Evolutionary conservation across 1,140 invertebrate genomes (phyloP).

Genomic region (Zophobas atratus): DNA sequence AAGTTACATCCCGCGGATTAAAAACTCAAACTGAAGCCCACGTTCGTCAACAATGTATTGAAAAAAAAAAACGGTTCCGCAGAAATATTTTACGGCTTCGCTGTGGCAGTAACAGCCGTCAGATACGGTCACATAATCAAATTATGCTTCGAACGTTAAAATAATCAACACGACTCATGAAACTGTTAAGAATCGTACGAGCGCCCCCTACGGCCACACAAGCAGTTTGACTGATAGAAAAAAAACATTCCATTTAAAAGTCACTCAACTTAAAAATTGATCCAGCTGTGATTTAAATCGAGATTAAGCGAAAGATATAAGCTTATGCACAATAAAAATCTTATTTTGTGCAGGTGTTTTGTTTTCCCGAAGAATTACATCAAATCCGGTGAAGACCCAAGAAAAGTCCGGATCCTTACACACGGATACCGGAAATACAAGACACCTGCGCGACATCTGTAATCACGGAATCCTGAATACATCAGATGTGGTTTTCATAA

Average conservation of each 20-base stretch:
- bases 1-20: slow-evolving; percentile 28
- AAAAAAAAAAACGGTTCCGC: slow-evolving; percentile 21
- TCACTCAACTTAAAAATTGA: slow-evolving; percentile 25
- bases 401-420: slow-evolving; percentile 33
- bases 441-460: slow-evolving; percentile 52
- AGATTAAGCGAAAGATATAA: slow-evolving; percentile 17
- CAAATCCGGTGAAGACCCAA: slow-evolving; percentile 35
- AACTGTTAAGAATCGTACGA: slow-evolving; percentile 19
- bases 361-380: slow-evolving; percentile 24
- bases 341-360: slow-evolving; percentile 35
- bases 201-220: slow-evolving; percentile 35
- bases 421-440: slow-evolving; percentile 36
- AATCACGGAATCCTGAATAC: slow-evolving; percentile 52
- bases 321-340: slow-evolving; percentile 36
- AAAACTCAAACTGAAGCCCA: slow-evolving; percentile 45
- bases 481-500: slow-evolving; percentile 50
- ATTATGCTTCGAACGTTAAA: slow-evolving; percentile 27
- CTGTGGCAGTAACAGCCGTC: slow-evolving; percentile 26
- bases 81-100: slow-evolving; percentile 28
- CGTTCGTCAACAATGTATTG: slow-evolving; percentile 32
- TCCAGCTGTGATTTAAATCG: not conserved
- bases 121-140: slow-evolving; percentile 42
- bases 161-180: slow-evolving; percentile 39
- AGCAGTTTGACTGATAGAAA: slow-evolving; percentile 14
- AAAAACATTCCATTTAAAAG: slow-evolving; percentile 13